phyloP scores from a whole-genome alignment of 2,888 invertebrate species.

The Zootermopsis nevadensis region DNA sequence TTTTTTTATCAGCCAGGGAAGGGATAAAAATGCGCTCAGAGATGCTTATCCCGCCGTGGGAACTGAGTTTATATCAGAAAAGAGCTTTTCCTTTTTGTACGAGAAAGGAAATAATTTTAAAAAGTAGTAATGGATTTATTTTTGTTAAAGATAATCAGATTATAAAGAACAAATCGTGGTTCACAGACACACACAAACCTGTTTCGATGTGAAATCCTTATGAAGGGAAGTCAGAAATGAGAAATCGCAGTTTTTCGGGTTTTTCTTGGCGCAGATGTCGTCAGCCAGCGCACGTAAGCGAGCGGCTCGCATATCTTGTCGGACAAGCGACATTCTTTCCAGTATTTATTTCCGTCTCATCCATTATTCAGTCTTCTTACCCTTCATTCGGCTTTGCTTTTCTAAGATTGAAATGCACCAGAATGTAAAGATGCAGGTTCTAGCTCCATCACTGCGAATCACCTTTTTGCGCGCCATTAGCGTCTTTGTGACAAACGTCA shows the following conservation, averaged over 20 bases:
- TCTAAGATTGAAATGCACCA: constrained; percentile 37
- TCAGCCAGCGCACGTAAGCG: constrained; percentile 30
- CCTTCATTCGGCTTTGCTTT: constrained; percentile 29
- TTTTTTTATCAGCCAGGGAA: constrained; percentile 14
- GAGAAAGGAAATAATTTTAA: not conserved
- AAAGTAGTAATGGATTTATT: constrained; percentile 11
- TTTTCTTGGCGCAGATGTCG: not conserved
- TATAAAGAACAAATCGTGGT: not conserved
- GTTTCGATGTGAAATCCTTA: not conserved
- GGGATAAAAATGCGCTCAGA: not conserved
- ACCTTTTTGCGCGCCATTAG: not conserved
- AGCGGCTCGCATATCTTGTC: constrained; percentile 15
- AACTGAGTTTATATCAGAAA: not conserved
- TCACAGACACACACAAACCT: not conserved
- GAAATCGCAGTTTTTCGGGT: not conserved
- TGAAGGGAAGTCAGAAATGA: constrained; percentile 5
- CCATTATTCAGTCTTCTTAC: constrained; percentile 36
- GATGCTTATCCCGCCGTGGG: not conserved
- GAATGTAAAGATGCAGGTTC: constrained; percentile 19
- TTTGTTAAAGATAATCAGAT: not conserved
- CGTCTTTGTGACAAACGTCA: not conserved
- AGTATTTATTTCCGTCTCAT: constrained; percentile 37
- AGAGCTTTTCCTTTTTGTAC: not conserved
- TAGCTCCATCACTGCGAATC: constrained; percentile 16
- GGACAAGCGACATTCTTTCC: constrained; percentile 10